Evolutionary conservation across 2,888 invertebrate genomes (phyloP).

Genomic region (Drosophila greeni): DNA sequence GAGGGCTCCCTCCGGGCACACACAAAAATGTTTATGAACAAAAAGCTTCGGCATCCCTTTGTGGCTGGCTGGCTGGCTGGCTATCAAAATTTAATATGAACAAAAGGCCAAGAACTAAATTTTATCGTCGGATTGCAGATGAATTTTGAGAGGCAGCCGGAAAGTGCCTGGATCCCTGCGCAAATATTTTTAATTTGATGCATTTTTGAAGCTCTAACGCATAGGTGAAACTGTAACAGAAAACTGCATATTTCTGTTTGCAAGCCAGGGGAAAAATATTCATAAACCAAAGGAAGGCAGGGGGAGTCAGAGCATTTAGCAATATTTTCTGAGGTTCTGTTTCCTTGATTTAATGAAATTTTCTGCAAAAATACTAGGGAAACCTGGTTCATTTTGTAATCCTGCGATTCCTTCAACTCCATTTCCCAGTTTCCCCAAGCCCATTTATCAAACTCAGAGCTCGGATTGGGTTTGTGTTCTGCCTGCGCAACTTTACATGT

Average conservation of each 20-base stretch:
- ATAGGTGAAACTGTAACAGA: conserved; percentile 14
- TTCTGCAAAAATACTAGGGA: neutral
- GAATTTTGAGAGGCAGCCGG: conserved; percentile 14
- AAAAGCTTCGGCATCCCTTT: conserved; percentile 54
- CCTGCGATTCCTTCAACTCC: conserved; percentile 4
- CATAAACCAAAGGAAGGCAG: neutral
- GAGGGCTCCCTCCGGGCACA: conserved; percentile 35
- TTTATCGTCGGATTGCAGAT: conserved; percentile 21
- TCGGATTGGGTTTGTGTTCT: neutral
- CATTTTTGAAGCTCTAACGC: conserved; percentile 43
- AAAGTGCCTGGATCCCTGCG: conserved; percentile 27
- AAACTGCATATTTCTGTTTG: neutral
- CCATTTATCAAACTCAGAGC: conserved; percentile 23
- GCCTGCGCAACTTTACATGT: conserved; percentile 28
- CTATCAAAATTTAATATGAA: conserved; percentile 64
- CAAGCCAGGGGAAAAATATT: neutral
- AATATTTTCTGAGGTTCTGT: neutral
- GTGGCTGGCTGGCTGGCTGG: conserved; percentile 46
- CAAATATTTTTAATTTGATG: conserved; percentile 59
- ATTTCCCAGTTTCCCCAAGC: conserved; percentile 23
- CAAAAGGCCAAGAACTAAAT: conserved; percentile 45
- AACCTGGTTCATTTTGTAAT: neutral
- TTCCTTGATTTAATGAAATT: conserved; percentile 1
- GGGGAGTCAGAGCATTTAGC: neutral
- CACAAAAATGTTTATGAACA: conserved; percentile 62